These are phyloP conservation scores for Anthopleura xanthogrammica DNA, from an alignment of 92 coral and sea anemone species.

Conservation along the genomic window DNA sequence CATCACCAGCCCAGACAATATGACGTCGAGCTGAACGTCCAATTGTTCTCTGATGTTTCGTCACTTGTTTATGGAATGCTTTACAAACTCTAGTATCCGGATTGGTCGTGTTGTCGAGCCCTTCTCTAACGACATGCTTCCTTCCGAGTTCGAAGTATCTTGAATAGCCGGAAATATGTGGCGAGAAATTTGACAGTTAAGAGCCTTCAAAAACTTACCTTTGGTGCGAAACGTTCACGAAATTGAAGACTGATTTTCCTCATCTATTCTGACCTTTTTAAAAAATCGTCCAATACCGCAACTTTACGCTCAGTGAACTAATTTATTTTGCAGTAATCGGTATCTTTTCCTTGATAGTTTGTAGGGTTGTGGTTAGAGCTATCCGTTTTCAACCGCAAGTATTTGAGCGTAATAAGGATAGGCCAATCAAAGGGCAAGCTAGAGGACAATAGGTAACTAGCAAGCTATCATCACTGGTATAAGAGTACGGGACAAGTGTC, in stretches of 20 bases:
- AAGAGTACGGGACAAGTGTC: conserved; percentile 45
- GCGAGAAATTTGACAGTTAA: conserved; percentile 26
- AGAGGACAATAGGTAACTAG: conserved; percentile 30
- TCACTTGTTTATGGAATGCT: conserved; percentile 25
- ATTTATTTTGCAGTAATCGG: neutral
- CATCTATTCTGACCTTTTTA: neutral
- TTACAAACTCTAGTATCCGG: conserved; percentile 28
- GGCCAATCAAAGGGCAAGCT: conserved; percentile 12
- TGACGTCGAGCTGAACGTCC: conserved; percentile 16
- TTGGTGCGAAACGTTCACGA: neutral
- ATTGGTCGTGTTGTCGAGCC: conserved; percentile 20
- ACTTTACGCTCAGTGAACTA: neutral
- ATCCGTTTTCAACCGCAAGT: conserved; percentile 27
- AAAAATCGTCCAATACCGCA: neutral
- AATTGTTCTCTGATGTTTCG: conserved; percentile 29
- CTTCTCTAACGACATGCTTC: conserved; percentile 42
- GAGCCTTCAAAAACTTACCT: neutral
- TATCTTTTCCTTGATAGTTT: neutral
- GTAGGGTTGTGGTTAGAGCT: conserved; percentile 1
- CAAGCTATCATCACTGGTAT: conserved; percentile 44
- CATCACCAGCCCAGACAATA: conserved; percentile 9
- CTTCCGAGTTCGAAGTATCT: conserved; percentile 44
- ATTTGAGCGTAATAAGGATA: conserved; percentile 12
- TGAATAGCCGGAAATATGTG: conserved; percentile 52
- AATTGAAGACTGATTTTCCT: neutral